A percentile compares a stretch with the other conserved stretches of the same genome.
Conservation (phyloP, 23 tunicate genomes). For the Ciona savignyi region DNA sequence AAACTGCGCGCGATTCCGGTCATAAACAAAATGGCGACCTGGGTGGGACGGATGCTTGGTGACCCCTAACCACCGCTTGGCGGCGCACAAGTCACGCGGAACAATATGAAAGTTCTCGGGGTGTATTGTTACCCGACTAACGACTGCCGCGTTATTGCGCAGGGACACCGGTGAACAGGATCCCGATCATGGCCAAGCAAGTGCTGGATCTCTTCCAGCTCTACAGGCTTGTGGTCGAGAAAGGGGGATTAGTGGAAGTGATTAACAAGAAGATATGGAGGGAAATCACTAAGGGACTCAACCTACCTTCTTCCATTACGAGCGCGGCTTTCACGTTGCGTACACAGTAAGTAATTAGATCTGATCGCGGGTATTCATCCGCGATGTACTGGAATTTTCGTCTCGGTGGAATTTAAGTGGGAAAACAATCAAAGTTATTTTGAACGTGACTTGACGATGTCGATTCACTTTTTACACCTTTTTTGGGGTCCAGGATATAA, state of each 20-base stretch:
- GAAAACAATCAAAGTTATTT: too few species aligned
- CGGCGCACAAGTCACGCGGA: not conserved
- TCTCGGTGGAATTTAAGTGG: too few species aligned
- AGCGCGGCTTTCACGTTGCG: constrained; percentile 97
- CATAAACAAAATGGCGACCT: too few species aligned
- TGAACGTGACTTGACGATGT: too few species aligned
- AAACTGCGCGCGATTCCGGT: too few species aligned
- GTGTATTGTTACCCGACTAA: not conserved
- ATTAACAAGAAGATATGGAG: constrained; percentile 99
- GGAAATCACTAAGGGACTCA: constrained; percentile 96
- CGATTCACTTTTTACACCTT: too few species aligned
- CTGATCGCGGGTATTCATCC: not conserved
- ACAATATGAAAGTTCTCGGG: not conserved
- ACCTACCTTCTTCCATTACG: constrained; percentile 94
- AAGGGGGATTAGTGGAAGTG: constrained; percentile 97
- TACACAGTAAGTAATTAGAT: constrained; percentile 78
- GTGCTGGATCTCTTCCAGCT: constrained; percentile 94
- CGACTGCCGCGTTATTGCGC: not conserved
- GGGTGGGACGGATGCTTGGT: too few species aligned
- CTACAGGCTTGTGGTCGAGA: constrained; percentile 92
- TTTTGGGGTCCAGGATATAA: too few species aligned
- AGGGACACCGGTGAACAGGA: constrained; percentile 97
- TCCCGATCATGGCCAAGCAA: constrained; percentile 99
- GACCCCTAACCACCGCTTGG: too few species aligned
- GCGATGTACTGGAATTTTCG: too few species aligned